Evolutionary conservation across 2,888 invertebrate species (phyloP), one percentile per base, ranked within the genome.

Genomic region (Linnaemya tessellans): DNA sequence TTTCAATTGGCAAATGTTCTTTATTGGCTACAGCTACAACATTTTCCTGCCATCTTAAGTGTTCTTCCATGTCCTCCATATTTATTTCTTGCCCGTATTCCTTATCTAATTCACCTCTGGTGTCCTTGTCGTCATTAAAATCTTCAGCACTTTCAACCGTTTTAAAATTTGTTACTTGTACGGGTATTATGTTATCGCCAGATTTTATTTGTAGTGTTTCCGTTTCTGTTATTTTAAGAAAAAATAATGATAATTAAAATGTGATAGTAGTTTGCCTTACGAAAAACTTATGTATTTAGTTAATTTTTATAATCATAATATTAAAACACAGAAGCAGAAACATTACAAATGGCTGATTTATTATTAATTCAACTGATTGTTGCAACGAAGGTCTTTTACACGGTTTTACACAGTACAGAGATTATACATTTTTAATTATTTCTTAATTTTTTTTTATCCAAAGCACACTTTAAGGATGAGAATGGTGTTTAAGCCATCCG

Each of bases 21-120:
- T 87, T 86, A 51, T 85, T 87, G 9, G 87, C 88, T 30, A 87
- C 86, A 15, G 85, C 65, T 11, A 85, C 87, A n/a, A 87, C 87
- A 73, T 84, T 86, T 49, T 87, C 75, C 80, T 87, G 81, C 87
- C 87, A 86, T 56, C 70, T 80, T 35, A 79, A 81, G n/a, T 80
- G 46, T 9, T 80, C 80, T n/a, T 81, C 73, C 11, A 41, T 64
- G n/a, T 64, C 41, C 11, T 70, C n/a, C 5, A 62, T 35, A 62
- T 60, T 35, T 22, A 54, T 15, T 49, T 67, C 64, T 41, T 71
- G 35, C 41, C 20, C 43, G 15, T 65, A 41, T 46, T 49, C 43
- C 20, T 58, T 18, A 64, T 71, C 77, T 22, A 80, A 54, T 3
- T 83, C 81, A 8, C 64, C 51, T 11, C 9, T 22, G 10, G 20